Evolutionary conservation across 2,113 vertebrate genomes (phyloP).

Genomic region (Microcebus ravelobensis): DNA sequence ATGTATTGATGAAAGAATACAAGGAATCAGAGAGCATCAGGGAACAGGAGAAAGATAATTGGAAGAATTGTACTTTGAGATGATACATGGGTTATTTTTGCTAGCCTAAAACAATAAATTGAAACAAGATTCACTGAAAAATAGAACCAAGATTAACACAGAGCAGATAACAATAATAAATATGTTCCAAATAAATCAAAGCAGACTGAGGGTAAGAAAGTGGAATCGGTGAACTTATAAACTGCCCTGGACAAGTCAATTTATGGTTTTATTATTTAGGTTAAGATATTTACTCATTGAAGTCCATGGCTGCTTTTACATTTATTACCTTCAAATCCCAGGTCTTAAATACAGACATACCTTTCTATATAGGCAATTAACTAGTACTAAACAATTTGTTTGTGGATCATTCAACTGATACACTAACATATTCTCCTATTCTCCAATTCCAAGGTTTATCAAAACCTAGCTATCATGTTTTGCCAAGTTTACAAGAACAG

Average conservation of each 20-base stretch:
- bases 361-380: not conserved
- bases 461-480: not conserved
- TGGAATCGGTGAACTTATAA: not conserved
- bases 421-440: not conserved
- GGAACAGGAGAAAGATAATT: not conserved
- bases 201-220: not conserved
- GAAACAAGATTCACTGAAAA: slow-evolving; percentile 6
- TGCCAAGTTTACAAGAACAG: slow-evolving; percentile 8
- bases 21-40: not conserved
- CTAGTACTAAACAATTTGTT: not conserved
- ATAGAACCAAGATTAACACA: not conserved
- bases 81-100: not conserved
- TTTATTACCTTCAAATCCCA: slow-evolving; percentile 20
- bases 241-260: not conserved
- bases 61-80: not conserved
- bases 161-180: not conserved
- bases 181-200: slow-evolving; percentile 21
- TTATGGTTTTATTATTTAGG: not conserved
- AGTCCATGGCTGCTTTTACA: not conserved
- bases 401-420: not conserved
- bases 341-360: not conserved
- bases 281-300: slow-evolving; percentile 40
- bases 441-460: not conserved
- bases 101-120: not conserved
- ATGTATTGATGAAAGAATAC: not conserved